Evolutionary conservation across 2,888 invertebrate species (phyloP).

Genomic region (Yponomeuta sedellus): DNA sequence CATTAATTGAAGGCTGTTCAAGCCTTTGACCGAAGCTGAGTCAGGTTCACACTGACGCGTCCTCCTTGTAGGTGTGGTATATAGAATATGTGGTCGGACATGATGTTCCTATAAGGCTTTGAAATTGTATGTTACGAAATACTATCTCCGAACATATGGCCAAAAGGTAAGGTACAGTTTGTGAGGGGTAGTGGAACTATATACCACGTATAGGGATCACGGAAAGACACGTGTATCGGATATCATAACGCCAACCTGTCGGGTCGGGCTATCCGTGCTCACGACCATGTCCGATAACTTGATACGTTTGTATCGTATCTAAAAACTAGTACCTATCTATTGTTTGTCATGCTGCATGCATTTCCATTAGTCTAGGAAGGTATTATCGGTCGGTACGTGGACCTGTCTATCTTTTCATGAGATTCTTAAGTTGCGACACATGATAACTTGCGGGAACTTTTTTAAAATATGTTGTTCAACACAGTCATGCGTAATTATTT

Average conservation of each 20-base stretch:
- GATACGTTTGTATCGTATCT: not conserved
- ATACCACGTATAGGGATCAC: not conserved
- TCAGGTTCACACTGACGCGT: not conserved
- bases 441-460: no score
- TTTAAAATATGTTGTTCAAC: no score
- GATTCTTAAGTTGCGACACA: no score
- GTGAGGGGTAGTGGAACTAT: not conserved
- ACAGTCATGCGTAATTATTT: no score
- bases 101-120: not conserved
- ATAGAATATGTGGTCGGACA: not conserved
- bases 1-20: not conserved
- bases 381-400: not conserved
- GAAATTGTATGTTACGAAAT: not conserved
- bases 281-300: not conserved
- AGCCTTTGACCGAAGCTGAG: not conserved
- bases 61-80: not conserved
- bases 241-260: not conserved
- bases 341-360: not conserved
- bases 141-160: not conserved
- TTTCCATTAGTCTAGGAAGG: not conserved
- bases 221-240: constrained; percentile 1
- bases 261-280: not conserved
- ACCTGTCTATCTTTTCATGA: not conserved
- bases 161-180: not conserved
- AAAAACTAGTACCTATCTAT: not conserved